A percentile compares a stretch with the other conserved stretches of the same genome.
These are phyloP conservation scores for Scytalopus superciliaris DNA, from an alignment of 2,113 vertebrate species.

Conservation along the genomic window DNA sequence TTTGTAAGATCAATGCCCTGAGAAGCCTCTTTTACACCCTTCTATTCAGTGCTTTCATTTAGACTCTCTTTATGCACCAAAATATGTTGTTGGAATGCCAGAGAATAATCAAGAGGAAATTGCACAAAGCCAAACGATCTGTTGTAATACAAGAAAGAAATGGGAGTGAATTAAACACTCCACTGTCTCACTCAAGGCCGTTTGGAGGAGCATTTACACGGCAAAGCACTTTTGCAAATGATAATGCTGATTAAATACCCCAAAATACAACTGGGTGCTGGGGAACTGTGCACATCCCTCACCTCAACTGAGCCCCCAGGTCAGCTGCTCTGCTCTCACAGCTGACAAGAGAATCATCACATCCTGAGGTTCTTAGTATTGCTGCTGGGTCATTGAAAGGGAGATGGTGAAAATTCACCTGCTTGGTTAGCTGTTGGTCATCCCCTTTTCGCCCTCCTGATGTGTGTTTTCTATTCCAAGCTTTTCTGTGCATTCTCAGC, in stretches of 20 bases:
- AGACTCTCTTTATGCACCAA: not conserved
- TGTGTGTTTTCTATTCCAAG: not conserved
- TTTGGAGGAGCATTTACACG: not conserved
- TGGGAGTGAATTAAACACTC: not conserved
- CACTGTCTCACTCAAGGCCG: not conserved
- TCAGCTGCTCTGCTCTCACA: not conserved
- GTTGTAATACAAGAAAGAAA: not conserved
- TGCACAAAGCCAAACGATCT: not conserved
- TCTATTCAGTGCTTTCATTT: not conserved
- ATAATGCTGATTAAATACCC: not conserved
- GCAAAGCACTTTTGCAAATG: not conserved
- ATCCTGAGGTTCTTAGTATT: not conserved
- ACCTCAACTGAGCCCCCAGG: not conserved
- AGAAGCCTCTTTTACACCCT: constrained; percentile 18
- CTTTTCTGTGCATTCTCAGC: not conserved
- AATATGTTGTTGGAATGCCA: not conserved
- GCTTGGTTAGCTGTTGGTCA: not conserved
- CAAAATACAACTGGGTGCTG: not conserved
- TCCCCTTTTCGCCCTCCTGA: not conserved
- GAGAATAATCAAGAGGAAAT: not conserved
- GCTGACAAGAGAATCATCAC: not conserved
- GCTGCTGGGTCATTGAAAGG: not conserved
- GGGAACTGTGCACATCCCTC: not conserved
- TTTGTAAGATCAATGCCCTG: not conserved
- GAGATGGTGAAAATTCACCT: not conserved